Base-by-base conservation (phyloP, 1,140 invertebrate genomes). In the Neoseiulus cucumeris region DNA sequence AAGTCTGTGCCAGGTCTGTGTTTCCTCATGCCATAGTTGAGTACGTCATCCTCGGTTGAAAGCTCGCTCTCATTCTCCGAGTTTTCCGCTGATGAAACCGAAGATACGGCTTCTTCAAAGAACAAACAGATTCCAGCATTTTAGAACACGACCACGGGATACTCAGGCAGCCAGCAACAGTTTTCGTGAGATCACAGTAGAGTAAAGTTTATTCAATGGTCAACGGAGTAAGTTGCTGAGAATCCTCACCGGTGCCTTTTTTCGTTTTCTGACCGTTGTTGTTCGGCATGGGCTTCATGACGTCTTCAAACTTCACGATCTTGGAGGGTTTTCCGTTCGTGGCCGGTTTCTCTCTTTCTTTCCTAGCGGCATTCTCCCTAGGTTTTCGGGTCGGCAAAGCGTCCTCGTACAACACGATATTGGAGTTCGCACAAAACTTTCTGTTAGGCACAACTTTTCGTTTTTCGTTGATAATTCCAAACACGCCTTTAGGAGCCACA, bases 251-350 rank as follows among this genome's bases (percentile, higher is more conserved):
- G 14, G 51, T 59, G 33, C 33, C 9, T 25, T 14, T 59, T 25
- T 59, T 33, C 4, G 51, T 17, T 25, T 25, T 59, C 25, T 59
- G 25, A 25, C 33, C 9, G 2, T 25, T 33, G 33, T 25, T 59
- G 51, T 59, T 59, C 14, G 51, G 17, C 22, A 29, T 59, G 14
- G 51, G 51, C 22, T 59, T 59, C 51, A 59, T 59, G 22, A 59
- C 33, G 9, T 59, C 51, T 33, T 59, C 51, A 59, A 59, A 59
- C 51, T 59, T 59, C 1, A 59, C 51, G 33, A 59, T 33, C 22
- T 59, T 59, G 1, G 51, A 29, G 14, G 22, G 51, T 9, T 59
- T 59, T 25, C 51, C 51, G 22, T 59, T 59, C 22, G 45, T 47
- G 28, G 45, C 20, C 5, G 51, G 2, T 59, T 20, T 59, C 33